Evolutionary conservation across 2,113 vertebrate species (phyloP), one percentile per base, ranked within the genome.

Genomic region (Onychostoma macrolepis): DNA sequence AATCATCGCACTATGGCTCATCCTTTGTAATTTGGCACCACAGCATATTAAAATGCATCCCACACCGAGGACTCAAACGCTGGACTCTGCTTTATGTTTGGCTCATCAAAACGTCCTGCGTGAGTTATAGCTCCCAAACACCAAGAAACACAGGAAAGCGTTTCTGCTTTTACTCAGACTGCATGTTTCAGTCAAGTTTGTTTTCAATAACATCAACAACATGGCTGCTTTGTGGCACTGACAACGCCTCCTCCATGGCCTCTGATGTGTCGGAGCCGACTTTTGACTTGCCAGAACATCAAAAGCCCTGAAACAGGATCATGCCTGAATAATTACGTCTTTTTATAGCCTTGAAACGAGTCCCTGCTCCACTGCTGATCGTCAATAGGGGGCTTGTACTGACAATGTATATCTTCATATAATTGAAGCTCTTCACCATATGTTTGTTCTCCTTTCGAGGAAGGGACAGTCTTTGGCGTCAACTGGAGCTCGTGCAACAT

Each of bases 11-110:
- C 48, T 53, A 61, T 41, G 75, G 77, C 80, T 84, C 67, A 72
- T 86, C 78, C 82, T 89, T 86, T 90, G 88, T 86, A 89, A 88
- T 91, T 83, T 86, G 79, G 80, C 84, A 83, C 83, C n/a, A 12
- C 28, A 80, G 79, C 78, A 86, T 43, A 85, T 85, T 87, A 86
- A 88, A 82, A 78, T 63, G 50, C 58, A 83, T 84, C 88, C 67
- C 78, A 45, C 28, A 33, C 74, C 15, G 75, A 78, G 79, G 50
- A 75, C 80, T 58, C 43, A 67, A 41, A 85, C 36, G 38, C 74
- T 7, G 86, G 56, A 71, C 71, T 65, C 50, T n/a, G 72, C 26
- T 87, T 85, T 71, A 36, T 72, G 80, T 85, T 80, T 30, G 84
- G n/a, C 85, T 87, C 76, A 56, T 91, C 85, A 89, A 90, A 81